Evolutionary conservation across 2,113 vertebrate species (phyloP).

Genomic region (Aplodontia rufa): DNA sequence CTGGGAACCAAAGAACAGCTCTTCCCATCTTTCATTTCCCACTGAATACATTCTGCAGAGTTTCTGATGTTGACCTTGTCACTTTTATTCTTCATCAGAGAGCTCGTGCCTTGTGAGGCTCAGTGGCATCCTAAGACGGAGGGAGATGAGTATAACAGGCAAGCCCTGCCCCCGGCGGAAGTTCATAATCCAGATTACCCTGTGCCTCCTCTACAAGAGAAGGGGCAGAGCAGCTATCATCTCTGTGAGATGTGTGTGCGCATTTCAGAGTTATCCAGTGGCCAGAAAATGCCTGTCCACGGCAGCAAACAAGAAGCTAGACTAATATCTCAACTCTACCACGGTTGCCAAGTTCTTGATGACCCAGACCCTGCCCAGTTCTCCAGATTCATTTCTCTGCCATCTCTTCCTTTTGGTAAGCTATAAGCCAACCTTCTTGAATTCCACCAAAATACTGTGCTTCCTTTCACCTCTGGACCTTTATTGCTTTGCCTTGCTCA

Average conservation of each 20-base stretch:
- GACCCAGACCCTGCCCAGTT: not conserved
- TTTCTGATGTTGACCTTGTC: conserved; percentile 88
- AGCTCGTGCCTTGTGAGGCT: conserved; percentile 83
- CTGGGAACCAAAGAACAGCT: conserved; percentile 72
- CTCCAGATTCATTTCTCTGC: not conserved
- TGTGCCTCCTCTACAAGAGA: conserved; percentile 53
- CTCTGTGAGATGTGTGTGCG: not conserved
- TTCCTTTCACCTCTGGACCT: not conserved
- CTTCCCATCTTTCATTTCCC: conserved; percentile 71
- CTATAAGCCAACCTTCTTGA: no score
- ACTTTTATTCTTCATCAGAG: conserved; percentile 85
- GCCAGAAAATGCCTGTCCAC: not conserved
- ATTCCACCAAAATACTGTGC: not conserved
- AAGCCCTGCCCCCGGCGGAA: conserved; percentile 75
- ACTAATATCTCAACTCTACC: not conserved
- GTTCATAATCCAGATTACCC: conserved; percentile 81
- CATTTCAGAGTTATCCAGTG: not conserved
- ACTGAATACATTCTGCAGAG: conserved; percentile 74
- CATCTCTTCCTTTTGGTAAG: not conserved
- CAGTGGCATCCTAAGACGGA: conserved; percentile 84
- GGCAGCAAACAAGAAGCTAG: not conserved
- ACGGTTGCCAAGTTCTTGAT: not conserved
- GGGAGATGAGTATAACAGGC: conserved; percentile 81
- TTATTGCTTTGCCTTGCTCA: not conserved
- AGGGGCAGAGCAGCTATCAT: not conserved